Evolutionary conservation across 2,797 vertebrate genomes (phyloP).

Genomic region (Chaenodraco wilsoni): DNA sequence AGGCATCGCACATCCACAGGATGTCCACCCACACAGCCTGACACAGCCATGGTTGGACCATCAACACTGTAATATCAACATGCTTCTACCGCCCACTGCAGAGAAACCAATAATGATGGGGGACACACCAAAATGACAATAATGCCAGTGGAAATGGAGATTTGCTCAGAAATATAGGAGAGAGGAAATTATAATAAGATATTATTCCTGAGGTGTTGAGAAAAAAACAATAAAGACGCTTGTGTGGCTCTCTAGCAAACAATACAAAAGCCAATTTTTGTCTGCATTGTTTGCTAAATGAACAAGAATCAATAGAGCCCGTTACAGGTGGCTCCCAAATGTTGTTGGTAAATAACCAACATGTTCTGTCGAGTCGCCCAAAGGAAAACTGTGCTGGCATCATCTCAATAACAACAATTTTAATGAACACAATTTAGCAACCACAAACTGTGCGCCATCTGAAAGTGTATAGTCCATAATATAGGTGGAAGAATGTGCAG

Average conservation of each 20-base stretch:
- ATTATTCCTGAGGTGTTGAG: not conserved
- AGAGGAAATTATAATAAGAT: constrained; percentile 7
- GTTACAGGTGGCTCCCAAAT: not conserved
- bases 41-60: constrained; percentile 43
- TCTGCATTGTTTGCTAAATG: not conserved
- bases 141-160: constrained; percentile 21
- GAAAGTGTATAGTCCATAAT: not conserved
- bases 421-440: not conserved
- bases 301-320: not conserved
- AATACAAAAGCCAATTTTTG: not conserved
- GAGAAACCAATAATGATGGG: constrained; percentile 40
- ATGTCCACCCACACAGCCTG: constrained; percentile 67
- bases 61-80: constrained; percentile 62
- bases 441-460: not conserved
- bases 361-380: not conserved
- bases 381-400: not conserved
- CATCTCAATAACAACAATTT: not conserved
- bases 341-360: not conserved
- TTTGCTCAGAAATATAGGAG: constrained; percentile 21
- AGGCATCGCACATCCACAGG: constrained; percentile 53
- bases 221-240: not conserved
- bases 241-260: not conserved
- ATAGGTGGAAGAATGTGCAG: not conserved
- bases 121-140: constrained; percentile 33
- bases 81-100: constrained; percentile 42